Evolutionary conservation across 2,888 invertebrate species (phyloP).

Genomic region (Athrips mouffetella): DNA sequence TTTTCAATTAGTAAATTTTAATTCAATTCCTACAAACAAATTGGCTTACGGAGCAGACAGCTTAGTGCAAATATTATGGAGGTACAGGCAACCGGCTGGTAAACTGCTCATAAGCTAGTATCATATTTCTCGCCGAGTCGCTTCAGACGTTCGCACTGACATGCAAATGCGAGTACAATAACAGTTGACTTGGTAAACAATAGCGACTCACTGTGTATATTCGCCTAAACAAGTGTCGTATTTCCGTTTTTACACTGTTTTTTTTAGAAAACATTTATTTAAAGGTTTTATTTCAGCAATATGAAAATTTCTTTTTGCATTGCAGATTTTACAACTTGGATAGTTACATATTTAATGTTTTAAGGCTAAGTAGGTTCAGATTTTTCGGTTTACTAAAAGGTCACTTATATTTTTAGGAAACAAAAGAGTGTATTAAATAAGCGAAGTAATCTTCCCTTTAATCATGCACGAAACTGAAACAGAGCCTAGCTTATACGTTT

Average conservation of each 20-base stretch:
- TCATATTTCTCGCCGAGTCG: constrained; percentile 52
- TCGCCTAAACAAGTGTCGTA: constrained; percentile 23
- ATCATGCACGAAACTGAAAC: not conserved
- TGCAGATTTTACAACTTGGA: too few relatives aligned
- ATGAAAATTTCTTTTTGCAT: too few relatives aligned
- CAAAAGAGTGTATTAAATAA: too few relatives aligned
- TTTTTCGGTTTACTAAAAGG: too few relatives aligned
- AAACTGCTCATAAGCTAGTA: constrained; percentile 44
- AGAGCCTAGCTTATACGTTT: too few relatives aligned
- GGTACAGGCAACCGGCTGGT: constrained; percentile 8
- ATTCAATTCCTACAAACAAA: not conserved
- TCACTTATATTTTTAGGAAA: too few relatives aligned
- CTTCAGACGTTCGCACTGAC: constrained; percentile 36
- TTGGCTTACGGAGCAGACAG: not conserved
- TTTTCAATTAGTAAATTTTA: not conserved
- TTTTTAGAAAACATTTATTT: too few relatives aligned
- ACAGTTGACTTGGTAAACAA: constrained; percentile 40
- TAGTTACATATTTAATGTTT: too few relatives aligned
- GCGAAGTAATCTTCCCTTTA: too few relatives aligned
- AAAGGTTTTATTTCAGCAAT: too few relatives aligned
- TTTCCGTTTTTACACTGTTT: too few relatives aligned
- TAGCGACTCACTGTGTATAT: constrained; percentile 33
- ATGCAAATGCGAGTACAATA: constrained; percentile 47
- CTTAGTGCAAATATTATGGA: constrained; percentile 1
- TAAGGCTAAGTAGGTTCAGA: too few relatives aligned